Conservation (phyloP, 1,140 invertebrate species). For the Penaeus vannamei region DNA sequence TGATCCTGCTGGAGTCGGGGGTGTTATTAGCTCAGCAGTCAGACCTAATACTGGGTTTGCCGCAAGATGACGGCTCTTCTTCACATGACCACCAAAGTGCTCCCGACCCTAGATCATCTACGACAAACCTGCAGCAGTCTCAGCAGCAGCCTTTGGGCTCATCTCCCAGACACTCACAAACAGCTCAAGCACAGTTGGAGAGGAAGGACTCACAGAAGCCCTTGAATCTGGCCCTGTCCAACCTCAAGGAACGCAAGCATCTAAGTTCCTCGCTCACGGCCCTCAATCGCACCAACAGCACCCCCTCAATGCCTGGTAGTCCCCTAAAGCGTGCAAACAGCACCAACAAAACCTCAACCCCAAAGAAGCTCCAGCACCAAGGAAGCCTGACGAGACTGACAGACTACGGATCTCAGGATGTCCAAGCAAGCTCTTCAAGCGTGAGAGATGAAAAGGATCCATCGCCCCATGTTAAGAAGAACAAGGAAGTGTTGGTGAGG, state of each 20-base stretch:
- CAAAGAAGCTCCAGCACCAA: conserved; percentile 13
- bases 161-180: background rate
- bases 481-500: no score
- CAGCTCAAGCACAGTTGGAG: conserved; percentile 2
- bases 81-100: background rate
- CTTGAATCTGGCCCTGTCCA: conserved; percentile 35
- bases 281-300: conserved; percentile 53
- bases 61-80: background rate
- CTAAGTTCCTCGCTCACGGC: conserved; percentile 57
- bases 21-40: conserved; percentile 61
- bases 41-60: conserved; percentile 55
- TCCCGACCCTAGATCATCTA: conserved; percentile 29
- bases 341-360: conserved; percentile 39
- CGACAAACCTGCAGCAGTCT: background rate
- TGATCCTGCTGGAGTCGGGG: conserved; percentile 59
- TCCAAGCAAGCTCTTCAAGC: background rate
- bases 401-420: conserved; percentile 17
- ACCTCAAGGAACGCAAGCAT: conserved; percentile 56
- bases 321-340: conserved; percentile 23
- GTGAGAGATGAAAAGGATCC: background rate
- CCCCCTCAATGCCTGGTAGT: conserved; percentile 42
- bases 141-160: background rate
- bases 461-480: background rate
- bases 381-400: conserved; percentile 46
- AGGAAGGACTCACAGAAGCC: conserved; percentile 48